Evolutionary conservation across 1,140 invertebrate species (phyloP).

Genomic region (Scaptomyza hsui): DNA sequence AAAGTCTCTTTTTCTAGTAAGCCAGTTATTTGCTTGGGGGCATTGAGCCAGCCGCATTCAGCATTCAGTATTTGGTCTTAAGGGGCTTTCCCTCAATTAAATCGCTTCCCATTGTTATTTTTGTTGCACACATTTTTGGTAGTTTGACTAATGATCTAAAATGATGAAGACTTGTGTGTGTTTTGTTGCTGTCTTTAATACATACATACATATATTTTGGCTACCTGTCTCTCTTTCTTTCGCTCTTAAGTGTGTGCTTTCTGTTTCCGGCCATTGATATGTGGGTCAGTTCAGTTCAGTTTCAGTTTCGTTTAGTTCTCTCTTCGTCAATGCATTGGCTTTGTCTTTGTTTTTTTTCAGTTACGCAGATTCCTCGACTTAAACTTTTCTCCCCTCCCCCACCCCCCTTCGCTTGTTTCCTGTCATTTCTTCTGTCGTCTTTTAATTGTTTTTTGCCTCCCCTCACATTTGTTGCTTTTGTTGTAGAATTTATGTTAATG

Average conservation of each 20-base stretch:
- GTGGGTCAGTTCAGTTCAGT: conserved; percentile 45
- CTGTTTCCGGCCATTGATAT: conserved; percentile 54
- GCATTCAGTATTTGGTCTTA: background rate
- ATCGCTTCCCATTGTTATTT: conserved; percentile 67
- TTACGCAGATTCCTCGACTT: conserved; percentile 31
- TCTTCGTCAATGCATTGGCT: conserved; percentile 25
- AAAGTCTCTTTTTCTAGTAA: conserved; percentile 1
- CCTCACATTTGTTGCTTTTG: conserved; percentile 25
- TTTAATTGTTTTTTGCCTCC: conserved; percentile 78
- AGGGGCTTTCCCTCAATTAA: conserved; percentile 75
- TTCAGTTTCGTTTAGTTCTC: conserved; percentile 1
- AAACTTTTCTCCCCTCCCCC: background rate
- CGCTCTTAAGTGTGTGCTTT: conserved; percentile 22
- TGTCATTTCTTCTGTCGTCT: conserved; percentile 51
- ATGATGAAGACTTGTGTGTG: conserved; percentile 45
- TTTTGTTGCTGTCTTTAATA: conserved; percentile 11
- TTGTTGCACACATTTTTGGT: conserved; percentile 67
- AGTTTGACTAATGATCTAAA: conserved; percentile 64
- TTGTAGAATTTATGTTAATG: conserved; percentile 68
- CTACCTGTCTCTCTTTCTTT: conserved; percentile 15
- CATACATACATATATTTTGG: conserved; percentile 19
- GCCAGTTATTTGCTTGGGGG: conserved; percentile 20
- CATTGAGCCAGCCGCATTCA: conserved; percentile 19
- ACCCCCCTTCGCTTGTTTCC: conserved; percentile 45
- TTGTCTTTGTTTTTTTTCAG: conserved; percentile 29